These are phyloP conservation scores for Eumerus sabulonum DNA, from an alignment of 2,888 invertebrate species.

Conservation along the genomic window DNA sequence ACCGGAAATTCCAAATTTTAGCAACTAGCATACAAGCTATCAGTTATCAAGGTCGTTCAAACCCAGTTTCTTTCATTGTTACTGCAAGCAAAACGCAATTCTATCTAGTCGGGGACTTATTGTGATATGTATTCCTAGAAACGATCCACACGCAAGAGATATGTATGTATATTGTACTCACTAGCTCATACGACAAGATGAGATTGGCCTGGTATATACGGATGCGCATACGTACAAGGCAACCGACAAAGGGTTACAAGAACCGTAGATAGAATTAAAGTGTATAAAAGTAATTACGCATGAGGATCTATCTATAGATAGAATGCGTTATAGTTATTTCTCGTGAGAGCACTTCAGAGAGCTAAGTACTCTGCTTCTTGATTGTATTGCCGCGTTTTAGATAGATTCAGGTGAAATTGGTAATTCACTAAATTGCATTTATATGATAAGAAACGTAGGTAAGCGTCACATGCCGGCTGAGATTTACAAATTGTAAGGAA, in stretches of 20 bases:
- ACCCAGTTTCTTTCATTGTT: too few species aligned
- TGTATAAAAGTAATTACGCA: slow-evolving; percentile 14
- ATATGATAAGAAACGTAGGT: slow-evolving; percentile 41
- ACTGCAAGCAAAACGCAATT: too few species aligned
- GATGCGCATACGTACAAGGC: too few species aligned
- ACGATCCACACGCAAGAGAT: slow-evolving; percentile 1
- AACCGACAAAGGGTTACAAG: too few species aligned
- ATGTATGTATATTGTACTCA: too few species aligned
- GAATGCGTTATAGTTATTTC: too few species aligned
- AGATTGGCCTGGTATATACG: too few species aligned
- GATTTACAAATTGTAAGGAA: too few species aligned
- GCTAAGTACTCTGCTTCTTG: slow-evolving; percentile 37
- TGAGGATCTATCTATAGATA: not conserved
- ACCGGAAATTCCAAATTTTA: not conserved
- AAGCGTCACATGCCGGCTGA: slow-evolving; percentile 30
- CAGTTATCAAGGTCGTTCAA: too few species aligned
- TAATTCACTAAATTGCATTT: slow-evolving; percentile 56
- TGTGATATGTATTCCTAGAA: slow-evolving; percentile 7
- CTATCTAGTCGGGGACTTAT: not conserved
- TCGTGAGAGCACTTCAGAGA: slow-evolving; percentile 34
- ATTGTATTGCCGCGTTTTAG: slow-evolving; percentile 47
- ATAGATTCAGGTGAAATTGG: slow-evolving; percentile 54
- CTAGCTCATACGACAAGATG: too few species aligned
- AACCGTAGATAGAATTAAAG: slow-evolving; percentile 11
- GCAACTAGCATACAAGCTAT: not conserved